Percentiles rank a stretch among this genome's conserved stretches.
These are phyloP conservation scores for Triops longicaudatus DNA, from an alignment of 1,140 invertebrate genomes.

Conservation along the genomic window DNA sequence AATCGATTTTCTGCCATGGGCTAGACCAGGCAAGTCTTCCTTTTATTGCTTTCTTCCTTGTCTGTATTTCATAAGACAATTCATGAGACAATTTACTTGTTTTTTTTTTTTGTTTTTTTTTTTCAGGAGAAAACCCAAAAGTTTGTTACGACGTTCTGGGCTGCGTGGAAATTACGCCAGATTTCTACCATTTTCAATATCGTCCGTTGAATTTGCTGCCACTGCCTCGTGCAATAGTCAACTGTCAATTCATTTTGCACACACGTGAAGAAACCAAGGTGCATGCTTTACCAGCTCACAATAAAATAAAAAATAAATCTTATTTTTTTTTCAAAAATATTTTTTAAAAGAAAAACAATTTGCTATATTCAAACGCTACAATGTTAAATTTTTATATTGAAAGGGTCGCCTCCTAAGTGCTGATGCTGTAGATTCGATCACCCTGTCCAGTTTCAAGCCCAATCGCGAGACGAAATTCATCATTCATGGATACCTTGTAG, in stretches of 20 bases:
- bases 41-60: too few species aligned
- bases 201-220: constrained; percentile 73
- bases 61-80: too few species aligned
- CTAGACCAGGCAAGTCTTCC: too few species aligned
- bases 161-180: too few species aligned
- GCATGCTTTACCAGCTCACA: neutral
- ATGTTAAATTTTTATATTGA: neutral
- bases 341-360: too few species aligned
- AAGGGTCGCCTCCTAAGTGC: constrained; percentile 59
- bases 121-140: too few species aligned
- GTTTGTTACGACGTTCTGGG: too few species aligned
- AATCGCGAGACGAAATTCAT: constrained; percentile 67
- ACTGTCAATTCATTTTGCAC: constrained; percentile 68
- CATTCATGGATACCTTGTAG: constrained; percentile 83
- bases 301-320: too few species aligned
- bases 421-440: constrained; percentile 59
- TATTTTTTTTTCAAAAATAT: too few species aligned
- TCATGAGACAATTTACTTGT: too few species aligned
- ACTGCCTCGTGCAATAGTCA: constrained; percentile 64
- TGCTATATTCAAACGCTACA: neutral
- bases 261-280: constrained; percentile 53
- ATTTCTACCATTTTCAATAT: constrained; percentile 60
- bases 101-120: too few species aligned
- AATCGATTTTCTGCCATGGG: too few species aligned
- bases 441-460: constrained; percentile 62